Percentiles rank a stretch among this genome's conserved stretches.
These are phyloP conservation scores for Columba janthina DNA, from an alignment of 2,113 vertebrate genomes.

Conservation along the genomic window DNA sequence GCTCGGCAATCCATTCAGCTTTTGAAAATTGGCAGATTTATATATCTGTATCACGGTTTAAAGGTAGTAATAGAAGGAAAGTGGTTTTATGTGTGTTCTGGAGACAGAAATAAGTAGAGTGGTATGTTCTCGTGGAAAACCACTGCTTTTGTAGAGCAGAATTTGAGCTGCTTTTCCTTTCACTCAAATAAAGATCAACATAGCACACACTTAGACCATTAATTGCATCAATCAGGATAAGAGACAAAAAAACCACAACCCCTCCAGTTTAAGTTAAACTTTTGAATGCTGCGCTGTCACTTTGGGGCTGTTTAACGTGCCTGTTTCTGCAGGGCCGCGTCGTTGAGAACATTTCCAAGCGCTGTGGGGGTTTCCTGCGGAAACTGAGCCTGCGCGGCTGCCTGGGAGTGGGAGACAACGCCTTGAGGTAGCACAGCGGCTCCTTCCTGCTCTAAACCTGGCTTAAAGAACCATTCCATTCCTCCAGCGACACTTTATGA, in stretches of 20 bases:
- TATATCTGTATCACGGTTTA: neutral
- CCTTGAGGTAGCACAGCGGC: slow-evolving; percentile 82
- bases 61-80: neutral
- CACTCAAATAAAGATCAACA: rapidly evolving
- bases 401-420: slow-evolving; percentile 93
- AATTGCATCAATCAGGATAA: neutral
- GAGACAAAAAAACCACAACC: no score
- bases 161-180: neutral
- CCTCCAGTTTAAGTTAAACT: no score
- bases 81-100: neutral
- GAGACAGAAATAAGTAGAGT: neutral
- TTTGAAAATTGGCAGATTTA: slow-evolving; percentile 34
- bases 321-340: slow-evolving; percentile 85
- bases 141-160: neutral
- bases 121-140: neutral
- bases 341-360: slow-evolving; percentile 99
- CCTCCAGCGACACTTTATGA: neutral
- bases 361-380: slow-evolving; percentile 96
- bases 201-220: rapidly evolving
- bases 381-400: slow-evolving; percentile 95
- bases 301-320: rapidly evolving
- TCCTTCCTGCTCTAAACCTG: neutral
- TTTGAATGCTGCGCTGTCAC: rapidly evolving
- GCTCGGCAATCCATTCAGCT: slow-evolving; percentile 39
- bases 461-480: neutral